A percentile compares a stretch with the other conserved stretches of the same genome.
Evolutionary conservation across 2,797 vertebrate genomes (phyloP).

Genomic region (Urocyon cinereoargenteus): DNA sequence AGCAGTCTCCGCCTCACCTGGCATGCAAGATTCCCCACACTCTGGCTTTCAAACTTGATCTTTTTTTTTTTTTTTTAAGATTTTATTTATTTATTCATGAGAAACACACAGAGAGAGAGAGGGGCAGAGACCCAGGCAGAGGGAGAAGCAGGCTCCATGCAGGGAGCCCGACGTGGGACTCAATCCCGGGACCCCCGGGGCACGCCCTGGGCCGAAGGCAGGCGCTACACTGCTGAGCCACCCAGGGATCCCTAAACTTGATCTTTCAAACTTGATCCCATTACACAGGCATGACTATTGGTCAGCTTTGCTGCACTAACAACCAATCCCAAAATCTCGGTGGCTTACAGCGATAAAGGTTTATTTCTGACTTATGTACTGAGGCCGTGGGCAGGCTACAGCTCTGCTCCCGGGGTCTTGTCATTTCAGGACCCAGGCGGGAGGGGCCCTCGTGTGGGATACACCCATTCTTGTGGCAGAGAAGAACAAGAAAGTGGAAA

Average conservation of each 20-base stretch:
- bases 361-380: neutral
- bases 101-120: too few relatives aligned
- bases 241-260: neutral
- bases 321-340: slow-evolving; percentile 1
- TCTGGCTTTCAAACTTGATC: neutral
- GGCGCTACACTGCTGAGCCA: too few relatives aligned
- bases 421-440: neutral
- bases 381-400: neutral
- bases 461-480: neutral
- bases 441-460: neutral
- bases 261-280: slow-evolving; percentile 2
- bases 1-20: neutral
- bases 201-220: too few relatives aligned
- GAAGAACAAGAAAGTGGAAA: slow-evolving; percentile 7
- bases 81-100: too few relatives aligned
- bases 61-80: too few relatives aligned
- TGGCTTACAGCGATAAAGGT: neutral
- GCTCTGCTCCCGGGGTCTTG: neutral
- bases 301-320: neutral
- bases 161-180: too few relatives aligned
- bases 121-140: too few relatives aligned
- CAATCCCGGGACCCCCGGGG: too few relatives aligned
- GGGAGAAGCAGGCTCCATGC: too few relatives aligned
- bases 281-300: neutral
- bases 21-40: neutral